Conservation (phyloP, 1,140 invertebrate genomes). For the Cyclargus thomasi region DNA sequence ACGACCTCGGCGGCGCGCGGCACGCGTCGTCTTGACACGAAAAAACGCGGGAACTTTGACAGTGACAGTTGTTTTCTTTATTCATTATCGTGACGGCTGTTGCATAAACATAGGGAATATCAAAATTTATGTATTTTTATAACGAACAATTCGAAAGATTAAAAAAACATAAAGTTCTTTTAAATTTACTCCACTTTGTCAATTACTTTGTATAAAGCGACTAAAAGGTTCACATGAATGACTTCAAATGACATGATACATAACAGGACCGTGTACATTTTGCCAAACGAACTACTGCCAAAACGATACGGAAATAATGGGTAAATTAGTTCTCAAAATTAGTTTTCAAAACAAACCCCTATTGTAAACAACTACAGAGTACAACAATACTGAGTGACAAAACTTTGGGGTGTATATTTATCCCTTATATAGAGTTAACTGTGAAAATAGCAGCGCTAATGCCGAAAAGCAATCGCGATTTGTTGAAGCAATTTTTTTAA, state of each 20-base stretch:
- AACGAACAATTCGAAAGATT: not conserved
- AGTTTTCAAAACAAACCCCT: not conserved
- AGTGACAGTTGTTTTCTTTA: constrained; percentile 35
- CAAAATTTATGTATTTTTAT: not conserved
- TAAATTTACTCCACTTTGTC: too few species aligned
- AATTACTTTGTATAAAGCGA: not conserved
- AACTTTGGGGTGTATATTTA: too few species aligned
- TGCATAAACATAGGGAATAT: constrained; percentile 5
- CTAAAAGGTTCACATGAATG: not conserved
- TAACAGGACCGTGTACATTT: constrained; percentile 65
- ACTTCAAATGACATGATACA: constrained; percentile 50
- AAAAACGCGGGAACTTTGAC: constrained; percentile 50
- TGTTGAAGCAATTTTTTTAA: too few species aligned
- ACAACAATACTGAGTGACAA: too few species aligned
- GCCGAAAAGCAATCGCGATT: too few species aligned
- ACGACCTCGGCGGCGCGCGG: constrained; percentile 39
- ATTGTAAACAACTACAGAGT: not conserved
- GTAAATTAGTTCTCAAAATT: constrained; percentile 17
- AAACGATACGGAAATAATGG: constrained; percentile 49
- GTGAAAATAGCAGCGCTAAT: too few species aligned
- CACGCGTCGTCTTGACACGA: constrained; percentile 40
- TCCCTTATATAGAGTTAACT: too few species aligned
- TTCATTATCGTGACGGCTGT: constrained; percentile 17
- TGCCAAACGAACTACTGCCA: constrained; percentile 66
- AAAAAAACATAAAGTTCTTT: not conserved